A percentile compares a stretch with the other conserved stretches of the same genome.
Conservation (phyloP, 2,797 vertebrate genomes). For the Argya squamiceps region DNA sequence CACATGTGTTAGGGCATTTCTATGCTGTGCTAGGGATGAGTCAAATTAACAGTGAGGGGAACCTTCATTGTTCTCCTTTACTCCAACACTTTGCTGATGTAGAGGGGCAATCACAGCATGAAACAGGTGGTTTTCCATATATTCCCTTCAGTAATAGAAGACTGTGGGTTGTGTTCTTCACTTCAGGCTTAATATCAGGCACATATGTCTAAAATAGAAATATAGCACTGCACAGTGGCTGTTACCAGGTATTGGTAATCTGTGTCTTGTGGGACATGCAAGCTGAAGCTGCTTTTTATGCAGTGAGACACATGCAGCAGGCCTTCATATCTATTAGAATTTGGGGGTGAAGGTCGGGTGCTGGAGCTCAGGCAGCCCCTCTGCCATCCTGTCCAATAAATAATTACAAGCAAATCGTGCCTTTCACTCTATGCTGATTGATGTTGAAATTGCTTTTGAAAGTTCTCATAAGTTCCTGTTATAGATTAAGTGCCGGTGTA, state of each 20-base stretch:
- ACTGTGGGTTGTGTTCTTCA: background rate
- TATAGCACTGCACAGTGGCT: background rate
- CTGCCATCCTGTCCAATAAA: constrained; percentile 81
- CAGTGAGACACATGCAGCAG: background rate
- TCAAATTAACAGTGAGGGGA: background rate
- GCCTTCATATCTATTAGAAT: constrained; percentile 51
- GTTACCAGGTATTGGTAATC: background rate
- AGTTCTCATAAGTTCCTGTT: constrained; percentile 92
- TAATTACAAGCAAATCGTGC: constrained; percentile 85
- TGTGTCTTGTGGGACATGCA: background rate
- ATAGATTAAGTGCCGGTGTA: constrained; percentile 90
- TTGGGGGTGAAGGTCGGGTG: constrained; percentile 70
- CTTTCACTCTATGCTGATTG: constrained; percentile 87
- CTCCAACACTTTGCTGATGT: background rate
- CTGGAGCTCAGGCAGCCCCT: constrained; percentile 65
- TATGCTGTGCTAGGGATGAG: background rate
- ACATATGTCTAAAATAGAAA: background rate
- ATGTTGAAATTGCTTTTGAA: constrained; percentile 91
- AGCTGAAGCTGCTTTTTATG: background rate
- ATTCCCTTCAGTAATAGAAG: background rate
- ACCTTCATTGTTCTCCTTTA: background rate
- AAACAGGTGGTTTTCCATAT: background rate
- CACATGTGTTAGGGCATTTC: fast-evolving
- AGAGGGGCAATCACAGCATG: background rate
- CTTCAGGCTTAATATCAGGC: background rate